Conservation (phyloP, 2,888 invertebrate species). For the Thera britannica region DNA sequence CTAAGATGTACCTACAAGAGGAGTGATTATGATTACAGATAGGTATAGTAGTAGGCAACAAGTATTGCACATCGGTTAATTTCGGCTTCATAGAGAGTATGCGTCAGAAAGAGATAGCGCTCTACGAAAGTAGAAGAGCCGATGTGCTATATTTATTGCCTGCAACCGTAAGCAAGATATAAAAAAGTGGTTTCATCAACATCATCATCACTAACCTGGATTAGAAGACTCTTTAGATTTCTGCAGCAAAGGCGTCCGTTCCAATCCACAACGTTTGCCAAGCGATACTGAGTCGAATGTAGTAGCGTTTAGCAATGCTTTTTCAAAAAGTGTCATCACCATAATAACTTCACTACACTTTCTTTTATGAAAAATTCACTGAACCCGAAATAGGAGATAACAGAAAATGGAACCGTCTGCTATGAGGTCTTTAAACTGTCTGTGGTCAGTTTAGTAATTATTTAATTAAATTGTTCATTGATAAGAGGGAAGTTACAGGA, state of each 20-base stretch:
- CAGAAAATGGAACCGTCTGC: constrained; percentile 16
- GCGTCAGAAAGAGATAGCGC: no score
- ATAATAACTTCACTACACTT: constrained; percentile 23
- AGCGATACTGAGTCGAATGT: constrained; percentile 50
- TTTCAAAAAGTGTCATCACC: constrained; percentile 51
- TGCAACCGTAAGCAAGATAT: no score
- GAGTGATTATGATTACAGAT: neutral
- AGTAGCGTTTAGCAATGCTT: constrained; percentile 51
- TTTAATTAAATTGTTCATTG: constrained; percentile 50
- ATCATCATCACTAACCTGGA: constrained; percentile 31
- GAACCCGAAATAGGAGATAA: neutral
- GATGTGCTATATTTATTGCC: no score
- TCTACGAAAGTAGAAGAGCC: no score
- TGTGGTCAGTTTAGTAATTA: constrained; percentile 39
- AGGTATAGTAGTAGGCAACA: neutral
- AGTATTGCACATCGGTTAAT: no score
- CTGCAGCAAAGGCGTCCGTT: constrained; percentile 66
- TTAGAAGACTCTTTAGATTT: constrained; percentile 35
- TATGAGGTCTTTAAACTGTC: constrained; percentile 41
- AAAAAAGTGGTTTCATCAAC: no score
- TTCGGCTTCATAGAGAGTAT: no score
- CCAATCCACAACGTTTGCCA: constrained; percentile 52
- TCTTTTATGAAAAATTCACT: constrained; percentile 6
- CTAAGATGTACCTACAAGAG: no score
- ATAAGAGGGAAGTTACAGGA: constrained; percentile 43